Evolutionary conservation across 2,113 vertebrate species (phyloP), one percentile per base, ranked within the genome.

Genomic region (Plectropomus leopardus): DNA sequence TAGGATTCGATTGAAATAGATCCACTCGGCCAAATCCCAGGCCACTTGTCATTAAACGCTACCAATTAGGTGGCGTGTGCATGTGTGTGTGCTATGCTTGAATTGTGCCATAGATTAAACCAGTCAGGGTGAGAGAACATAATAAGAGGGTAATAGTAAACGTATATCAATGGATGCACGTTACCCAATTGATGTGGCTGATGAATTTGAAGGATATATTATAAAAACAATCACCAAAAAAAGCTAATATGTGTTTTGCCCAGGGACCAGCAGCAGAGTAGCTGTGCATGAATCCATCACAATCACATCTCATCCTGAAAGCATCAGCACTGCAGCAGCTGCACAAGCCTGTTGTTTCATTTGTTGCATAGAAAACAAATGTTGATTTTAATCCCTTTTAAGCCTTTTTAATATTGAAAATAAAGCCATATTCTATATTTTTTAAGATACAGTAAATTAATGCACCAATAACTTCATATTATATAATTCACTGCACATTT

Each of bases 11-110:
- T 83, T 89, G 86, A 64, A 90, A 90, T 79, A 78, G 86, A 89
- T 84, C 79, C 82, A 87, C 86, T 89, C 55, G 72, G 64, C 82
- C 82, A 89, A 92, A 90, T 88, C 85, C 86, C 85, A 71, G 76
- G 72, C 54, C 85, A 88, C 89, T 87, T 87, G 63, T 86, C 89
- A 84, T 83, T 83, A 90, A 89, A 86, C 28, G 10, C 63, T 32
- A 61, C 75, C 88, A 84, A 82, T 90, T 90, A 78, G 44, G 19
- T 64, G 26, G 51, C 1, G 2, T 19, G 15, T 54, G 44, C 60
- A 44, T 34, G 21, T 36, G 48, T 68, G 14, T 68, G 30, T 69
- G 66, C n/a, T 42, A 68, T 68, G 67, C 73, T 76, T 84, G 67
- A 85, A 28, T 77, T 69, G 78, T 81, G 63, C 58, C 73, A 67